Evolutionary conservation across 1,140 invertebrate species (phyloP).

Genomic region (Antheraea mylitta): DNA sequence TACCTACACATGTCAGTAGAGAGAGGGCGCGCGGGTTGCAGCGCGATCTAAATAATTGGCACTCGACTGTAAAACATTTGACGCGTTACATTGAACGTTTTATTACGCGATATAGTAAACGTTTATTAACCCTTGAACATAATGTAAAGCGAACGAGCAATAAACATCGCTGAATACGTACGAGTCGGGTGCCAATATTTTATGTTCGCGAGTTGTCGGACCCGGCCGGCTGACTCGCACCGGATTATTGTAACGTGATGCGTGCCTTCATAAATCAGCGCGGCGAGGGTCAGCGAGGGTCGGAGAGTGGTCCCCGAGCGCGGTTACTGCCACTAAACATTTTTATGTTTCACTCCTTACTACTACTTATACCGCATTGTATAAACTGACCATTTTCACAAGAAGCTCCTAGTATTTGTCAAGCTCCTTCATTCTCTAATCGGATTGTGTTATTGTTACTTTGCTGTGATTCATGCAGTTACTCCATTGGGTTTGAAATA

Average conservation of each 20-base stretch:
- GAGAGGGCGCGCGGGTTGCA: background rate
- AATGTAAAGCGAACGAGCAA: constrained; percentile 3
- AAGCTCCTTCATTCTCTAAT: too few species aligned
- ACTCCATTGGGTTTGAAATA: too few species aligned
- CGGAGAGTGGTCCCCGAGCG: background rate
- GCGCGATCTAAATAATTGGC: background rate
- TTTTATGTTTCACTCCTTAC: background rate
- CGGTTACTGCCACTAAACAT: background rate
- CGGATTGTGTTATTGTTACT: too few species aligned
- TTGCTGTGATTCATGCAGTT: too few species aligned
- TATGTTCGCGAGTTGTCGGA: background rate
- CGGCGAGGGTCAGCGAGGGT: too few species aligned
- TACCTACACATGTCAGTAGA: background rate
- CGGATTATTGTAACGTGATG: background rate
- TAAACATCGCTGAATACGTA: background rate
- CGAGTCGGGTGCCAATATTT: background rate
- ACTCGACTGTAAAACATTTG: background rate
- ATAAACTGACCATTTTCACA: too few species aligned
- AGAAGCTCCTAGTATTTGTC: too few species aligned
- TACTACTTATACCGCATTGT: background rate
- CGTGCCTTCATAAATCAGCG: background rate
- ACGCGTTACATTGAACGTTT: constrained; percentile 1
- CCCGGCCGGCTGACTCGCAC: background rate
- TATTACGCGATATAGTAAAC: background rate
- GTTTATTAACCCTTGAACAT: background rate